These are phyloP conservation scores for Xanthia togata DNA, from an alignment of 2,888 invertebrate genomes.

Conservation along the genomic window DNA sequence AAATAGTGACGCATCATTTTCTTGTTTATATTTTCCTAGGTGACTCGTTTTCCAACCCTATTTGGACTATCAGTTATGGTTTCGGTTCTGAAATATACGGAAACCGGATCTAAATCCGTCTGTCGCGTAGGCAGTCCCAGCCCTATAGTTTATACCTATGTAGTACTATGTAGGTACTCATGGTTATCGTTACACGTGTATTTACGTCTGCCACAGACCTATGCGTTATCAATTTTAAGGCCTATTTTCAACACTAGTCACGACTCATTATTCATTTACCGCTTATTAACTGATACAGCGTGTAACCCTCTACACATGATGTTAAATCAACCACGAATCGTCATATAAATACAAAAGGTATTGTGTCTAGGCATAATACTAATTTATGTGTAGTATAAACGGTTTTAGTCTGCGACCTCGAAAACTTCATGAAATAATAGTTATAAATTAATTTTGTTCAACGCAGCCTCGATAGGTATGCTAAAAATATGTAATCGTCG, in stretches of 20 bases:
- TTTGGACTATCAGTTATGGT: background rate
- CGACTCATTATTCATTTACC: constrained; percentile 62
- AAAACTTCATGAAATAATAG: constrained; percentile 46
- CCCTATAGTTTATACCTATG: constrained; percentile 8
- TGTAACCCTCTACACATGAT: constrained; percentile 14
- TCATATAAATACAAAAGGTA: constrained; percentile 51
- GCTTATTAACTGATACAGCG: constrained; percentile 38
- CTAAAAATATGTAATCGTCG: constrained; percentile 28
- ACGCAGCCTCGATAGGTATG: constrained; percentile 34
- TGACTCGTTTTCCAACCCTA: background rate
- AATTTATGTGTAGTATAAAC: constrained; percentile 54
- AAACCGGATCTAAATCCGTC: background rate
- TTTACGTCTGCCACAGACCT: constrained; percentile 32
- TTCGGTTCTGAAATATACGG: background rate
- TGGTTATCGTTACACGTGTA: constrained; percentile 62
- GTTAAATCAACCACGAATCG: constrained; percentile 43
- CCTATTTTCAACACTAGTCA: constrained; percentile 74
- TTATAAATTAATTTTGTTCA: constrained; percentile 49
- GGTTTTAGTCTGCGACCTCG: constrained; percentile 57
- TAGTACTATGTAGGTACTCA: constrained; percentile 17
- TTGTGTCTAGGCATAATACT: constrained; percentile 49
- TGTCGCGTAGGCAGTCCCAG: constrained; percentile 2
- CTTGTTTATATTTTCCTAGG: background rate
- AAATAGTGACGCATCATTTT: constrained; percentile 12
- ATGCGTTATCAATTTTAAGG: constrained; percentile 70